phyloP scores from a whole-genome alignment of 2,888 invertebrate species.

The Melinaea menophilus region DNA sequence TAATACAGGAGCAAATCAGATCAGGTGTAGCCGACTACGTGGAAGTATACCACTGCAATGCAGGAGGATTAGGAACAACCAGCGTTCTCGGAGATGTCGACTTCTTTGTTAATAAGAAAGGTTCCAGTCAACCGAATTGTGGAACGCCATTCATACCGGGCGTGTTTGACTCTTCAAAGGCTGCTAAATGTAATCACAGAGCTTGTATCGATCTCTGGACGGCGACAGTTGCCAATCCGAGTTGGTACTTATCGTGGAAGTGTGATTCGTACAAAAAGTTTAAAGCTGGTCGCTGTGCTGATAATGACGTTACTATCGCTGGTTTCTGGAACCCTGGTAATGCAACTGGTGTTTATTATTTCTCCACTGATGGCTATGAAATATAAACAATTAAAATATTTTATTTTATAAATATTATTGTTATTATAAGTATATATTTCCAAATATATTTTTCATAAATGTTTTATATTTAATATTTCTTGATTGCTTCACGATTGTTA shows the following conservation, averaged over 20 bases:
- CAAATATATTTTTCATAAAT: too few species aligned
- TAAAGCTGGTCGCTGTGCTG: constrained; percentile 48
- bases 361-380: constrained; percentile 56
- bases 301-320: constrained; percentile 51
- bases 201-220: constrained; percentile 60
- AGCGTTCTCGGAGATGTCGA: constrained; percentile 76
- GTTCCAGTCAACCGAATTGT: constrained; percentile 76
- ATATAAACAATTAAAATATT: constrained; percentile 19
- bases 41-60: constrained; percentile 79
- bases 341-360: constrained; percentile 60
- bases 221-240: constrained; percentile 53
- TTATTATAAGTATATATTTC: too few species aligned
- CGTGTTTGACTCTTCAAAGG: constrained; percentile 57
- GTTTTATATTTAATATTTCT: too few species aligned
- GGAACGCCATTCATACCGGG: constrained; percentile 56
- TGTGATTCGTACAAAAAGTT: constrained; percentile 59
- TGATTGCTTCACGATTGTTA: too few species aligned
- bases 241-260: constrained; percentile 54
- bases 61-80: constrained; percentile 70
- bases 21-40: constrained; percentile 78
- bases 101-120: constrained; percentile 79
- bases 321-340: constrained; percentile 66
- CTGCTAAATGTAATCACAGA: constrained; percentile 64
- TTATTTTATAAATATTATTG: background rate
- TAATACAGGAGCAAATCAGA: constrained; percentile 66